phyloP scores from a whole-genome alignment of 2,797 vertebrate genomes.

The Cyprinella venusta region DNA sequence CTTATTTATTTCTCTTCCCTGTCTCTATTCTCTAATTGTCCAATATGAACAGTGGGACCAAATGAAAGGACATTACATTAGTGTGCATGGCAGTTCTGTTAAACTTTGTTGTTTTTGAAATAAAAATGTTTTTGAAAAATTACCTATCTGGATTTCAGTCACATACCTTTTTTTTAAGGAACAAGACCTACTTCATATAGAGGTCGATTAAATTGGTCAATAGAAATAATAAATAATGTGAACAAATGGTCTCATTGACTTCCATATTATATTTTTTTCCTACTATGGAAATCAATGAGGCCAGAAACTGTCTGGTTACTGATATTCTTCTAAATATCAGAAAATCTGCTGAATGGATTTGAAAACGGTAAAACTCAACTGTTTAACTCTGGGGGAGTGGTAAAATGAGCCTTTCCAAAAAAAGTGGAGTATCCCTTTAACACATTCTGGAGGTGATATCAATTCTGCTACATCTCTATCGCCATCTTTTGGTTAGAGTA shows the following conservation, averaged over 20 bases:
- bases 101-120: neutral
- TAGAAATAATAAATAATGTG: neutral
- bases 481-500: slow-evolving; percentile 17
- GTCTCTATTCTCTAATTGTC: slow-evolving; percentile 1
- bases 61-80: neutral
- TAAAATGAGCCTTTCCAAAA: no score
- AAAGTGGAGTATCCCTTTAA: neutral
- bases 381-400: no score
- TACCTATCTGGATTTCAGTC: neutral
- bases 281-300: no score
- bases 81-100: neutral
- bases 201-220: neutral
- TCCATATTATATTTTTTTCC: no score
- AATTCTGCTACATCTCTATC: neutral
- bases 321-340: no score
- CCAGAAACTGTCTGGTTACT: no score
- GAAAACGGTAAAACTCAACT: no score
- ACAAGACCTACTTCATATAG: neutral
- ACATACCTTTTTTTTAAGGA: neutral
- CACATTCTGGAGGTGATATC: neutral
- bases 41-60: slow-evolving; percentile 13
- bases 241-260: neutral
- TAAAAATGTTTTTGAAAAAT: neutral
- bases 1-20: slow-evolving; percentile 40
- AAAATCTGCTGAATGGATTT: no score